A percentile compares a stretch with the other conserved stretches of the same genome.
Evolutionary conservation across 2,888 invertebrate species (phyloP).

Genomic region (Drosophila gaucha): DNA sequence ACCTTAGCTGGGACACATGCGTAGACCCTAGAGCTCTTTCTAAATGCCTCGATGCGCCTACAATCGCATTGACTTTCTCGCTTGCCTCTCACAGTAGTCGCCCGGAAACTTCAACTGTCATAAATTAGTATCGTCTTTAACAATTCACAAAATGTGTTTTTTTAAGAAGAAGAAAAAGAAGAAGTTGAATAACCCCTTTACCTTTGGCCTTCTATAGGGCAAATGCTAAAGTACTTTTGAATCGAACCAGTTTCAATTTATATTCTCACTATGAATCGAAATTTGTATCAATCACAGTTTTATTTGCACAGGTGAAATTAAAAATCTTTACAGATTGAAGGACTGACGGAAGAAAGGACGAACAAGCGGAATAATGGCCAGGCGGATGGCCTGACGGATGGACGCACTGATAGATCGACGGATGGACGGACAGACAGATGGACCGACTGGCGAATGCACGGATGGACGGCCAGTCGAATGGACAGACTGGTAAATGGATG

Average conservation of each 20-base stretch:
- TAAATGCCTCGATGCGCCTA: background rate
- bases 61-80: background rate
- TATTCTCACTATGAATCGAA: background rate
- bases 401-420: too few species aligned
- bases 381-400: too few species aligned
- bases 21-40: background rate
- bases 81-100: background rate
- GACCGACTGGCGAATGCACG: too few species aligned
- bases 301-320: too few species aligned
- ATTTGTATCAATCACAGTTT: too few species aligned
- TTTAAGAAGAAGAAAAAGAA: background rate
- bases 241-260: background rate
- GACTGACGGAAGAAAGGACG: too few species aligned
- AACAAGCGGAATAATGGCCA: too few species aligned
- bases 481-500: too few species aligned
- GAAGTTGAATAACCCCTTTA: slow-evolving; percentile 8
- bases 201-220: background rate
- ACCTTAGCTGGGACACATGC: background rate
- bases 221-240: too few species aligned
- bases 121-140: slow-evolving; percentile 15
- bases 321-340: too few species aligned
- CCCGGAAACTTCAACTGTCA: slow-evolving; percentile 15
- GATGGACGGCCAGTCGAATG: too few species aligned
- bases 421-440: too few species aligned
- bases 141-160: slow-evolving; percentile 2